phyloP scores from a whole-genome alignment of 37 sponge, comb jelly and placozoan species.

The Lycopodina hypogea region DNA sequence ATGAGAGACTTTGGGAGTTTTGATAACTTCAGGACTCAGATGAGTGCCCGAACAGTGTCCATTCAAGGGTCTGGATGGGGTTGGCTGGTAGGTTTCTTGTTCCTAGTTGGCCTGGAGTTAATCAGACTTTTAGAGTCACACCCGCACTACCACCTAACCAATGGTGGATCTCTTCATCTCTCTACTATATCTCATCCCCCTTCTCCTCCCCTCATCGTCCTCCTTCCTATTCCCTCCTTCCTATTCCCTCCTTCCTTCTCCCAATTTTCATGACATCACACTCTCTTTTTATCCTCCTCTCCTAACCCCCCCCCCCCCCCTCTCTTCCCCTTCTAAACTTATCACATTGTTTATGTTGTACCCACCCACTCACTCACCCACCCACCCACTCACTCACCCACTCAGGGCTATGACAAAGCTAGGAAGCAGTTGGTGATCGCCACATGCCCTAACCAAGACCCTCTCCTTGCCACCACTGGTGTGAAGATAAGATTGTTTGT shows the following conservation, averaged over 20 bases:
- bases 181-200: not conserved
- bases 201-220: constrained; percentile 4
- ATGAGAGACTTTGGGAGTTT: constrained; percentile 87
- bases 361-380: too few relatives aligned
- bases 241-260: constrained; percentile 11
- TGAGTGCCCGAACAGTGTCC: constrained; percentile 66
- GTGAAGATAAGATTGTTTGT: too few relatives aligned
- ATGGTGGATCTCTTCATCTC: not conserved
- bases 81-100: constrained; percentile 77
- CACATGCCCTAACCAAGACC: constrained; percentile 92
- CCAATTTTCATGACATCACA: constrained; percentile 5
- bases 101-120: not conserved
- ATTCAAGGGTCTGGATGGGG: constrained; percentile 98
- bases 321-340: too few relatives aligned
- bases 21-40: constrained; percentile 62
- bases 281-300: too few relatives aligned
- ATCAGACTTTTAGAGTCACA: constrained; percentile 67
- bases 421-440: constrained; percentile 58
- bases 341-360: too few relatives aligned
- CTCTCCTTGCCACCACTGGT: constrained; percentile 87
- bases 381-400: not conserved
- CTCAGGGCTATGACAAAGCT: constrained; percentile 75
- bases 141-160: constrained; percentile 64
- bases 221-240: too few relatives aligned
- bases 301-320: too few relatives aligned